phyloP scores from a whole-genome alignment of 1,140 invertebrate species.

The Hylaeus anthracinus region DNA sequence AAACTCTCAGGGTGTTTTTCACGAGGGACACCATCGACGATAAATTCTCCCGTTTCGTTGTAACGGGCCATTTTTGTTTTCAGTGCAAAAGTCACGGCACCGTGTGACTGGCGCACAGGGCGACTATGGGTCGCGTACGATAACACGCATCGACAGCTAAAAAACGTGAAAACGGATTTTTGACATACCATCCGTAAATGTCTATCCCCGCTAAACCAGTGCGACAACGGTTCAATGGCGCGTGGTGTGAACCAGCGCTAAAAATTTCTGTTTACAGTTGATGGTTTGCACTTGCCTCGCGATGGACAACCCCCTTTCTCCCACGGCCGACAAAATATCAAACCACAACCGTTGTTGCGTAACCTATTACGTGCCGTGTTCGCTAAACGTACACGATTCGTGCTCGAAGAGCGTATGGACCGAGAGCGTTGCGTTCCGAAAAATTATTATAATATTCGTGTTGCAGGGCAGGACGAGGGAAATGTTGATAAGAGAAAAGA shows the following conservation, averaged over 20 bases:
- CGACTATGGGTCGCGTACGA: constrained; percentile 19
- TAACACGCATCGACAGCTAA: constrained; percentile 59
- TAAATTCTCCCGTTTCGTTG: background rate
- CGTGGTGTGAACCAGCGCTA: constrained; percentile 23
- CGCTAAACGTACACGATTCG: background rate
- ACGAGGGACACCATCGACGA: background rate
- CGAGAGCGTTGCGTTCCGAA: background rate
- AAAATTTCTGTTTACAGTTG: constrained; percentile 8
- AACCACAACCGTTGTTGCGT: background rate
- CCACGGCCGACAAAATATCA: background rate
- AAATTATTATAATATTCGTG: background rate
- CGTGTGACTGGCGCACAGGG: background rate
- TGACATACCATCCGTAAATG: constrained; percentile 55
- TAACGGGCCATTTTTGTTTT: constrained; percentile 7
- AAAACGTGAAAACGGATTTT: constrained; percentile 64
- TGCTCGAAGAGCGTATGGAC: background rate
- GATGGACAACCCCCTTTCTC: background rate
- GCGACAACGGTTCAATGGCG: constrained; percentile 45
- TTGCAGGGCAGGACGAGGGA: background rate
- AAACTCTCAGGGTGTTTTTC: background rate
- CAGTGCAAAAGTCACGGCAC: background rate
- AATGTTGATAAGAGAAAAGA: too few species aligned
- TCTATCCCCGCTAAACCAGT: constrained; percentile 39
- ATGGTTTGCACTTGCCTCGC: background rate
- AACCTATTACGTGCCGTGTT: background rate